Conservation (phyloP, 2,888 invertebrate species). For the Acronicta psi region DNA sequence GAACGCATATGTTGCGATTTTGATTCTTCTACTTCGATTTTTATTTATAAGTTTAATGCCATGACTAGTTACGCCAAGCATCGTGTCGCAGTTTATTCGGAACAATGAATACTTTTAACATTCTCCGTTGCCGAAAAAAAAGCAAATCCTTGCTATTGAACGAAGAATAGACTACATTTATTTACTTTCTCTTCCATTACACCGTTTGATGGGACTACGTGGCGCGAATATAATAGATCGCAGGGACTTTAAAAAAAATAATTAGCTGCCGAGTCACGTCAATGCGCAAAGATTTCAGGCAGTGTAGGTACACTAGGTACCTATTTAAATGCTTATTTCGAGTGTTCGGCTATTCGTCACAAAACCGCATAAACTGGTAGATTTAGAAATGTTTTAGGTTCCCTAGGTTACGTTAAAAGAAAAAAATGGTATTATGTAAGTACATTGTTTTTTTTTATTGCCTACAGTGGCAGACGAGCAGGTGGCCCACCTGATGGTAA, state of each 20-base stretch:
- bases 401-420: too few relatives aligned
- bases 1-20: too few relatives aligned
- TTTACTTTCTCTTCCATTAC: slow-evolving; percentile 63
- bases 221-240: slow-evolving; percentile 40
- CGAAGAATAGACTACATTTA: slow-evolving; percentile 54
- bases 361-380: slow-evolving; percentile 8
- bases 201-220: slow-evolving; percentile 56
- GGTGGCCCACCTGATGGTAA: too few relatives aligned
- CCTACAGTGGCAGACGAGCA: too few relatives aligned
- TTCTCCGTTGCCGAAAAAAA: slow-evolving; percentile 19
- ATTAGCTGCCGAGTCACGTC: slow-evolving; percentile 55
- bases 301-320: slow-evolving; percentile 13
- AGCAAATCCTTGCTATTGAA: slow-evolving; percentile 30
- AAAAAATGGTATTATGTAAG: too few relatives aligned
- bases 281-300: slow-evolving; percentile 39
- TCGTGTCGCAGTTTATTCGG: slow-evolving; percentile 13
- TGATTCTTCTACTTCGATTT: too few relatives aligned
- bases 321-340: slow-evolving; percentile 17
- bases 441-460: too few relatives aligned
- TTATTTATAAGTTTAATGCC: slow-evolving; percentile 5
- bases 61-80: slow-evolving; percentile 3
- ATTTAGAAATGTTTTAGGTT: not conserved
- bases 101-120: slow-evolving; percentile 50
- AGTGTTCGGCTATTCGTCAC: slow-evolving; percentile 7
- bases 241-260: slow-evolving; percentile 35